Percentiles rank a stretch among this genome's conserved stretches.
Conservation (phyloP, 2,113 vertebrate species). For the Psammodynastes pulverulentus region DNA sequence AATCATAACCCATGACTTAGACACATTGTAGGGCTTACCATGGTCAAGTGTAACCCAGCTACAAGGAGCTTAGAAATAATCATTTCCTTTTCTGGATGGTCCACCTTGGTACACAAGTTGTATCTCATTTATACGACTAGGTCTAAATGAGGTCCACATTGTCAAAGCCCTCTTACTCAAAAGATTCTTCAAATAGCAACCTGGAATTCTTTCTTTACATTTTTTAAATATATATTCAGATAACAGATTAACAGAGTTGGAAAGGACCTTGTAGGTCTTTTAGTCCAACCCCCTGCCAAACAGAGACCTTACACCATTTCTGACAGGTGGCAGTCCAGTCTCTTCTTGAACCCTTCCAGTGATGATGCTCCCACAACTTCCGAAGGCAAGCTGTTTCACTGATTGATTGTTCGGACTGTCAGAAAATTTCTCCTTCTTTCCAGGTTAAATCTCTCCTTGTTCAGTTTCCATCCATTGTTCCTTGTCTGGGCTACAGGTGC, state of each 20-base stretch:
- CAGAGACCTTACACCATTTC: too few species aligned
- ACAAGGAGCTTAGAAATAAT: neutral
- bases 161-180: neutral
- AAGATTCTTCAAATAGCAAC: neutral
- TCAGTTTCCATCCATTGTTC: too few species aligned
- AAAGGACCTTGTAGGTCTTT: too few species aligned
- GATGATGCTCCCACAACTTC: too few species aligned
- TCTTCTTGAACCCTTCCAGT: too few species aligned
- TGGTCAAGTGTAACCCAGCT: neutral
- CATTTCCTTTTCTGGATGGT: neutral
- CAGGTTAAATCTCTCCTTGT: too few species aligned
- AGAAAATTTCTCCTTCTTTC: too few species aligned
- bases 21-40: neutral
- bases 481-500: too few species aligned
- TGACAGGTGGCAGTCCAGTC: too few species aligned
- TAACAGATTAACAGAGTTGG: neutral
- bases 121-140: neutral
- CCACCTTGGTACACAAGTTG: neutral
- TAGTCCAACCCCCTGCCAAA: too few species aligned
- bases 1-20: neutral
- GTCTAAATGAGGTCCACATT: neutral
- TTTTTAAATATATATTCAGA: neutral
- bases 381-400: too few species aligned
- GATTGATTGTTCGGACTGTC: too few species aligned
- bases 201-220: neutral